Percentiles rank a stretch among this genome's conserved stretches.
phyloP scores from a whole-genome alignment of 2,797 vertebrate genomes.

The Sebastes trivittatus region DNA sequence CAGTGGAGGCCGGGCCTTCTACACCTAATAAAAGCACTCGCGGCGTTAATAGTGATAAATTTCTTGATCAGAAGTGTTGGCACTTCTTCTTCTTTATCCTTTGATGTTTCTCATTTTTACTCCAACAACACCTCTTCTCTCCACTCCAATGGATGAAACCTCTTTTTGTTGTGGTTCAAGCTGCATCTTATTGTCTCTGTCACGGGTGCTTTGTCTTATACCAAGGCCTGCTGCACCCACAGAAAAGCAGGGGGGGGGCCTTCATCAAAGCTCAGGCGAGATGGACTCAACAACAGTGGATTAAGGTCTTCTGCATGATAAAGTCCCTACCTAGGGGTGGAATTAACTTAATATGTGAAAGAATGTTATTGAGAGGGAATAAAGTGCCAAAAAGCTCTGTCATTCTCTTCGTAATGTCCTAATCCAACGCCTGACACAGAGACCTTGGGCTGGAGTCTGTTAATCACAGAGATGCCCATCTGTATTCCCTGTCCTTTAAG shows the following conservation, averaged over 20 bases:
- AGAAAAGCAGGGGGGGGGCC: constrained; percentile 85
- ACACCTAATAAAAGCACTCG: constrained; percentile 82
- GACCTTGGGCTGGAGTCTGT: constrained; percentile 95
- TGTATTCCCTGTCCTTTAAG: constrained; percentile 95
- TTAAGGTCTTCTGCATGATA: constrained; percentile 99
- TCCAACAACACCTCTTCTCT: constrained; percentile 80
- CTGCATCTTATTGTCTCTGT: constrained; percentile 97
- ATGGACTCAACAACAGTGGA: constrained; percentile 99
- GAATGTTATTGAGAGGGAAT: constrained; percentile 99
- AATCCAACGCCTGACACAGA: constrained; percentile 97
- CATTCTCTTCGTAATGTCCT: constrained; percentile 99
- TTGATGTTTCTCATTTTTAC: constrained; percentile 75
- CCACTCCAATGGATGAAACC: constrained; percentile 88
- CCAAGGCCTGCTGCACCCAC: constrained; percentile 92
- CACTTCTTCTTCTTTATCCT: constrained; percentile 59
- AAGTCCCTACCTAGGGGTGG: constrained; percentile 99
- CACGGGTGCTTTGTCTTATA: constrained; percentile 98
- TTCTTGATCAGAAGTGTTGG: constrained; percentile 82
- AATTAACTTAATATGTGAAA: constrained; percentile 99
- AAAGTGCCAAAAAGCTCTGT: constrained; percentile 99
- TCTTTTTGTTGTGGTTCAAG: constrained; percentile 89
- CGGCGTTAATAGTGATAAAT: constrained; percentile 76
- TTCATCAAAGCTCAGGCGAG: constrained; percentile 96
- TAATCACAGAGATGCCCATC: constrained; percentile 99
- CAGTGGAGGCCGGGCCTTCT: constrained; percentile 87